phyloP scores from a whole-genome alignment of 2,797 vertebrate species.

The Heterohyrax brucei region DNA sequence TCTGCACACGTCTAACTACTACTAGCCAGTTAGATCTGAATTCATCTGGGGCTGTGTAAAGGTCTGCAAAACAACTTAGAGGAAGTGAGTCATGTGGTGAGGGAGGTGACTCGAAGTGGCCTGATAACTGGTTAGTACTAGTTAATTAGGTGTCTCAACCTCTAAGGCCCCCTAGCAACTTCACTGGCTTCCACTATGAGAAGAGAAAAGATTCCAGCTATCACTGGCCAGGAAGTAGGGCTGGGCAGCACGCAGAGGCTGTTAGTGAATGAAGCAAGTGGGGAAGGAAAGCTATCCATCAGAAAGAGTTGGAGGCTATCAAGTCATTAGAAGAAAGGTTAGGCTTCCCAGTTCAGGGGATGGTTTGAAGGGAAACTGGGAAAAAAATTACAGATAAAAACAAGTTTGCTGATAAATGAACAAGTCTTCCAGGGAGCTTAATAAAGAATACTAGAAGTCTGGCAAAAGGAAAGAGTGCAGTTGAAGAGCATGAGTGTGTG shows the following conservation, averaged over 20 bases:
- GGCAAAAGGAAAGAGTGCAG: neutral
- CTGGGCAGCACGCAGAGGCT: neutral
- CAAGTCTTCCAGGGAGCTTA: neutral
- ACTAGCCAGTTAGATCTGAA: too few relatives aligned
- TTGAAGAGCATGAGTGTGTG: neutral
- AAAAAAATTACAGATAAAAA: neutral
- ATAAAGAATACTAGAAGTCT: constrained; percentile 11
- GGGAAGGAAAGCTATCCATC: neutral
- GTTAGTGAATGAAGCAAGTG: neutral
- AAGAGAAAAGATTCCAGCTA: neutral
- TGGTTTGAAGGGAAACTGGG: neutral
- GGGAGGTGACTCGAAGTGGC: too few relatives aligned
- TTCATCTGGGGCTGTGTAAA: too few relatives aligned
- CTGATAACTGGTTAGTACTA: too few relatives aligned
- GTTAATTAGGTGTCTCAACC: too few relatives aligned
- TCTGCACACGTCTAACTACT: too few relatives aligned
- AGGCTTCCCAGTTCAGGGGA: neutral
- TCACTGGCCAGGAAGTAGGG: neutral
- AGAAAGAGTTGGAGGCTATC: neutral
- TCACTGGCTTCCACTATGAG: neutral
- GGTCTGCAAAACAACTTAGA: too few relatives aligned
- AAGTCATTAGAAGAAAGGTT: neutral
- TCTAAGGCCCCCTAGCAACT: neutral
- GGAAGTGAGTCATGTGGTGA: too few relatives aligned
- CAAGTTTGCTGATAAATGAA: constrained; percentile 15